A percentile compares a stretch with the other conserved stretches of the same genome.
Evolutionary conservation across 2,797 vertebrate species (phyloP).

Genomic region (Tenualosa ilisha): DNA sequence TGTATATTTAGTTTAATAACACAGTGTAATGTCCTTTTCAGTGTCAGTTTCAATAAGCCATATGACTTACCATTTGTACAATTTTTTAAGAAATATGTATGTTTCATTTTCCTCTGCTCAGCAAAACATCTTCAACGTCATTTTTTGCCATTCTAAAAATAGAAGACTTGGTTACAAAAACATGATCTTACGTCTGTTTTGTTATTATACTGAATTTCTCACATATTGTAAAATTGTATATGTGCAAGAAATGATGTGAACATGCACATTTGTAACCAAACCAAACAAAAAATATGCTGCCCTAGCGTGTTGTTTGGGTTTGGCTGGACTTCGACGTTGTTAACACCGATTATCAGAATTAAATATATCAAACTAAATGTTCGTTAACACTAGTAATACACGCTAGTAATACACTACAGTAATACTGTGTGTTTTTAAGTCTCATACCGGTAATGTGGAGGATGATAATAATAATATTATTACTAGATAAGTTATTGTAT

Average conservation of each 20-base stretch:
- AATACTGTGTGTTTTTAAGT: too few relatives aligned
- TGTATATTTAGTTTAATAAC: background rate
- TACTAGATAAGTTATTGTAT: too few relatives aligned
- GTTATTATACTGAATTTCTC: background rate
- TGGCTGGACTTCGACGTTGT: too few relatives aligned
- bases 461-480: too few relatives aligned
- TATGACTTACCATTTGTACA: conserved; percentile 26
- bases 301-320: too few relatives aligned
- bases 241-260: background rate
- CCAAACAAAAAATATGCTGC: too few relatives aligned
- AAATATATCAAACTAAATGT: too few relatives aligned
- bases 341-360: too few relatives aligned
- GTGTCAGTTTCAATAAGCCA: background rate
- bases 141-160: background rate
- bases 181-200: background rate
- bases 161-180: background rate
- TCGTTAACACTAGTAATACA: too few relatives aligned
- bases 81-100: background rate
- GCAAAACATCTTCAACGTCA: background rate
- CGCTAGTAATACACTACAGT: too few relatives aligned
- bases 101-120: background rate
- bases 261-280: background rate
- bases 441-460: too few relatives aligned
- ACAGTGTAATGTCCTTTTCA: background rate
- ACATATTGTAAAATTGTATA: background rate